Conservation (phyloP, 2,113 vertebrate genomes). For the Xenotilapia longispinis region DNA sequence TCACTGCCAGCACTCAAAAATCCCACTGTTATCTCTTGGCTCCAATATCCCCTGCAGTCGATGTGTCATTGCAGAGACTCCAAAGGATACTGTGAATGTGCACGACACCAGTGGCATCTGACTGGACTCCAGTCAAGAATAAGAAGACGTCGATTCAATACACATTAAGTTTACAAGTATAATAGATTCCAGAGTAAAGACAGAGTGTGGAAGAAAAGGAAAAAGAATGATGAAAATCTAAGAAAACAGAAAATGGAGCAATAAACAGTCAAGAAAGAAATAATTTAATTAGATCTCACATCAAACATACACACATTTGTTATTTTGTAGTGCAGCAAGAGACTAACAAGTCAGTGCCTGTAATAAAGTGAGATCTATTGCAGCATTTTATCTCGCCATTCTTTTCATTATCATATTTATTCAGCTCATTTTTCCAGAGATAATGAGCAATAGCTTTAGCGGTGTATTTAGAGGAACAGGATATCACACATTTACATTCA, state of each 20-base stretch:
- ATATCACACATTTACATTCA: slow-evolving; percentile 25
- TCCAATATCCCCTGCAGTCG: neutral
- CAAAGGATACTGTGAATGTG: neutral
- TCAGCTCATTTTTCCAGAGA: neutral
- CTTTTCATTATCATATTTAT: slow-evolving; percentile 17
- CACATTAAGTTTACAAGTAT: neutral
- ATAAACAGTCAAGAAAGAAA: neutral
- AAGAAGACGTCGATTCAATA: neutral
- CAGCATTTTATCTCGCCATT: neutral
- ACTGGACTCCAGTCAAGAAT: rapidly evolving
- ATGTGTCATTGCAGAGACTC: neutral
- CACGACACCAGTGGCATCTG: neutral
- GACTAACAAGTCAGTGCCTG: neutral
- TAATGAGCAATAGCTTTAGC: neutral
- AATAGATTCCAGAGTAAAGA: neutral
- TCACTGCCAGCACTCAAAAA: neutral
- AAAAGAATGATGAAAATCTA: neutral
- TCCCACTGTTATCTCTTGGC: neutral
- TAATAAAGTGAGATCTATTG: neutral
- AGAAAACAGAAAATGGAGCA: neutral
- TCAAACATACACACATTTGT: neutral
- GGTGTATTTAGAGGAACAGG: neutral
- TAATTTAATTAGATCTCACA: slow-evolving; percentile 22
- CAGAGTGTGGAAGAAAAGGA: neutral
- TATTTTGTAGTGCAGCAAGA: neutral